phyloP scores from a whole-genome alignment of 2,888 invertebrate genomes.

The Drosophila helvetica region DNA sequence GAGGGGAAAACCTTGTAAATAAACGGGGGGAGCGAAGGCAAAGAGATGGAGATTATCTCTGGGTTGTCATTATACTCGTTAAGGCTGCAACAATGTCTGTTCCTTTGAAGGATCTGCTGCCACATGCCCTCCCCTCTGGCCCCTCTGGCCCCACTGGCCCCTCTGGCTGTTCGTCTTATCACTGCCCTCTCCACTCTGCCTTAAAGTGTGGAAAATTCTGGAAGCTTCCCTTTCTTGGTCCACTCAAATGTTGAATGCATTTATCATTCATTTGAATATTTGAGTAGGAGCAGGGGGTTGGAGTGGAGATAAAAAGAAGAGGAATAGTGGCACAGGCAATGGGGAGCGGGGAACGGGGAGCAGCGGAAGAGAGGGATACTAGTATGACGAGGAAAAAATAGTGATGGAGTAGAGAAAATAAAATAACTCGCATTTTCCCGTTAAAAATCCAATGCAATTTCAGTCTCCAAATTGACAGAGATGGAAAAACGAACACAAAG shows the following conservation, averaged over 20 bases:
- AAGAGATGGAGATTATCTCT: not conserved
- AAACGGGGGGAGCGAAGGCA: not conserved
- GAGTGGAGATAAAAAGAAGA: constrained; percentile 1
- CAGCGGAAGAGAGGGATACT: not conserved
- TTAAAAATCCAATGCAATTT: constrained; percentile 67
- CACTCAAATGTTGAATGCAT: constrained; percentile 58
- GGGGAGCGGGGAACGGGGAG: not conserved
- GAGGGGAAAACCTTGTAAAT: not conserved
- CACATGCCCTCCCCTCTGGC: no score
- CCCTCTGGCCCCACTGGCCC: no score
- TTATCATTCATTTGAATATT: constrained; percentile 32
- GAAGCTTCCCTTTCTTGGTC: constrained; percentile 63
- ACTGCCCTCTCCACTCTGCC: no score
- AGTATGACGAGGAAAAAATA: not conserved
- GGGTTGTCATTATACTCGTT: constrained; percentile 7
- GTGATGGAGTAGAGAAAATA: constrained; percentile 17
- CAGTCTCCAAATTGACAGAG: constrained; percentile 62
- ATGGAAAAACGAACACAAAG: constrained; percentile 20
- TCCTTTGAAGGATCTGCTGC: not conserved
- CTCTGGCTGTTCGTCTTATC: not conserved
- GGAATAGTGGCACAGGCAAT: no score
- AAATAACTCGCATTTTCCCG: constrained; percentile 53
- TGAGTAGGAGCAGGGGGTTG: constrained; percentile 6
- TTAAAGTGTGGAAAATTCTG: constrained; percentile 32
- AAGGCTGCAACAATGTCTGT: constrained; percentile 11